phyloP scores from a whole-genome alignment of 2,797 vertebrate genomes.

The Dermochelys coriacea region DNA sequence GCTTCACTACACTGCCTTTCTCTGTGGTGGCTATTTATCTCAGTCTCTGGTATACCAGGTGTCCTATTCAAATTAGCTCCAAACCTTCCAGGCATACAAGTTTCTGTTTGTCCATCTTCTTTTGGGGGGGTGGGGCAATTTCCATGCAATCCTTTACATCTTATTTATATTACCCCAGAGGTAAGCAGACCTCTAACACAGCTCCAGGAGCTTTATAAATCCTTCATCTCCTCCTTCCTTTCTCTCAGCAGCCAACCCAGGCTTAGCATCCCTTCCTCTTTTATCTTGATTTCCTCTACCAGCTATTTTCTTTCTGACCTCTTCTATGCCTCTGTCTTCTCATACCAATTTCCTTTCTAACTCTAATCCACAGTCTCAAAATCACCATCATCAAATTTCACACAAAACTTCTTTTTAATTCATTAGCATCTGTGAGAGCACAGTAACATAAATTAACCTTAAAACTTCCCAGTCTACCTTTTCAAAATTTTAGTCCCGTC shows the following conservation, averaged over 20 bases:
- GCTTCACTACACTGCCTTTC: conserved; percentile 19
- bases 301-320: conserved; percentile 10
- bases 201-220: conserved; percentile 21
- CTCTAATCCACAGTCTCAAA: conserved; percentile 58
- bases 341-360: conserved; percentile 40
- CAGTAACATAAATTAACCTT: conserved; percentile 24
- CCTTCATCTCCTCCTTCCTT: conserved; percentile 29
- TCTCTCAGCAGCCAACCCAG: conserved; percentile 27
- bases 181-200: conserved; percentile 53
- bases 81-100: conserved; percentile 26
- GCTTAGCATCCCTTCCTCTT: conserved; percentile 21
- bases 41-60: conserved; percentile 65
- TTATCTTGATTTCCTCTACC: conserved; percentile 13
- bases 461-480: conserved; percentile 33
- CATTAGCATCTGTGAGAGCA: conserved; percentile 53
- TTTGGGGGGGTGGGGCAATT: neutral
- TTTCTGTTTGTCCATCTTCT: neutral
- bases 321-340: conserved; percentile 13
- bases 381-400: conserved; percentile 55
- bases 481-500: conserved; percentile 30
- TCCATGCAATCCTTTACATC: conserved; percentile 14
- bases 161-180: conserved; percentile 58
- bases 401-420: conserved; percentile 61
- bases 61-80: conserved; percentile 31
- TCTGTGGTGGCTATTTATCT: conserved; percentile 61